These are phyloP conservation scores for Aphidius ervi DNA, from an alignment of 1,140 invertebrate species.

Conservation along the genomic window DNA sequence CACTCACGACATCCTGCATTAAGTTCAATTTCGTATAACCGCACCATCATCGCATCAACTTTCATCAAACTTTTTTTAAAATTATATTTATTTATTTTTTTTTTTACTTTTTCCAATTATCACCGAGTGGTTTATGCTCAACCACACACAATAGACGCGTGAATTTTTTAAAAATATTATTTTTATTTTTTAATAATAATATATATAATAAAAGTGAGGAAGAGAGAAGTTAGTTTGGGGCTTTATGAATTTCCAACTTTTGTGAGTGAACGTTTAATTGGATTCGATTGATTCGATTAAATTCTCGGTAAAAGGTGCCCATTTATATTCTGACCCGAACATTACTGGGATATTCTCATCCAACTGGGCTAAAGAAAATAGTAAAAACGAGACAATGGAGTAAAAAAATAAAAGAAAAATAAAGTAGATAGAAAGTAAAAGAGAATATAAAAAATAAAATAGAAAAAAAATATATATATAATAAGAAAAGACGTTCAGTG, in stretches of 20 bases:
- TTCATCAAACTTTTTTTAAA: too few species aligned
- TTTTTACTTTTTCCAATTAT: neutral
- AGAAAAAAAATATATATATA: constrained; percentile 4
- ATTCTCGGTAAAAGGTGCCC: neutral
- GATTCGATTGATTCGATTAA: constrained; percentile 1
- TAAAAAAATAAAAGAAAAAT: neutral
- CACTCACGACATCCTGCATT: constrained; percentile 16
- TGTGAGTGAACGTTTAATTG: neutral
- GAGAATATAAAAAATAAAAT: neutral
- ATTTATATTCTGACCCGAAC: constrained; percentile 1
- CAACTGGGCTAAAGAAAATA: neutral
- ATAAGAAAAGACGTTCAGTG: constrained; percentile 3
- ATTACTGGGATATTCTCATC: neutral
- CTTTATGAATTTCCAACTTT: neutral
- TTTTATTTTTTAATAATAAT: neutral
- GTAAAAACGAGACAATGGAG: neutral
- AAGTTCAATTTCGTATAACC: constrained; percentile 12
- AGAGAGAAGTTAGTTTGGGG: too few species aligned
- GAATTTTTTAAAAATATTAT: too few species aligned
- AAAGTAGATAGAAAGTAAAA: neutral
- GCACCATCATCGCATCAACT: too few species aligned
- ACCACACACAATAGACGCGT: too few species aligned
- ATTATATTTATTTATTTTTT: neutral
- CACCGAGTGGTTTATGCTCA: too few species aligned
- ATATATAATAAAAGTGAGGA: too few species aligned